Evolutionary conservation across 2,888 invertebrate genomes (phyloP), one percentile per base, ranked within the genome.

Genomic region (Drosophila pseudotalamancana): DNA sequence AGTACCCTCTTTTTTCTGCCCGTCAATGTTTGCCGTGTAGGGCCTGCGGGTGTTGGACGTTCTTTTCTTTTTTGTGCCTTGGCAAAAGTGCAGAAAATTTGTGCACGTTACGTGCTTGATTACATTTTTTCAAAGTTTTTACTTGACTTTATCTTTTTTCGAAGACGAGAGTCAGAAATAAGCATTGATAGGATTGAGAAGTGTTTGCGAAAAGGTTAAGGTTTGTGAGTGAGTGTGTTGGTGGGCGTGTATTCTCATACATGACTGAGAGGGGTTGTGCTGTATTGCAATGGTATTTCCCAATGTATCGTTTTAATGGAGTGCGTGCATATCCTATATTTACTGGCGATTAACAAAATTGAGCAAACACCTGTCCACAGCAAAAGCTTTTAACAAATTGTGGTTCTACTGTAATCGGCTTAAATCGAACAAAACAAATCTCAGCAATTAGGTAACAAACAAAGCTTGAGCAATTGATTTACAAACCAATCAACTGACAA

Each of bases 81-180:
- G 81, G 68, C 71, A 80, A 85, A 76, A 86, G 83, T 77, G 83
- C 77, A 78, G 86, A 83, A 83, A 82, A 86, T 83, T 83, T 83
- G 77, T 76, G 80, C 86, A 83, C 80, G 83, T 83, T 83, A 83
- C 86, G 83, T 83, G 83, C 83, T 85, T 85, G 83, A 83, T 85
- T 83, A 86, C 75, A 78, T 82, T 73, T 83, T 83, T 85, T 72
- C 71, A 63, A 74, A 74, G 45, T 76, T 77, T 73, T 78, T 53
- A 59, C 54, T 54, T 57, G 46, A 34, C 54, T 37, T 46, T 50
- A 37, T 25, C 67, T 70, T 43, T 55, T 39, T 35, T 27, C 54
- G 27, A 6, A 14, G 21, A 18, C 11, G 1, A n/a, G 34, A 27
- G 50, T 48, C 46, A 18, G 21, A 31, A 21, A 40, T 31, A 57